A percentile compares a stretch with the other conserved stretches of the same genome.
These are phyloP conservation scores for Drosophila nigromelanica DNA, from an alignment of 1,140 invertebrate genomes.

Conservation along the genomic window DNA sequence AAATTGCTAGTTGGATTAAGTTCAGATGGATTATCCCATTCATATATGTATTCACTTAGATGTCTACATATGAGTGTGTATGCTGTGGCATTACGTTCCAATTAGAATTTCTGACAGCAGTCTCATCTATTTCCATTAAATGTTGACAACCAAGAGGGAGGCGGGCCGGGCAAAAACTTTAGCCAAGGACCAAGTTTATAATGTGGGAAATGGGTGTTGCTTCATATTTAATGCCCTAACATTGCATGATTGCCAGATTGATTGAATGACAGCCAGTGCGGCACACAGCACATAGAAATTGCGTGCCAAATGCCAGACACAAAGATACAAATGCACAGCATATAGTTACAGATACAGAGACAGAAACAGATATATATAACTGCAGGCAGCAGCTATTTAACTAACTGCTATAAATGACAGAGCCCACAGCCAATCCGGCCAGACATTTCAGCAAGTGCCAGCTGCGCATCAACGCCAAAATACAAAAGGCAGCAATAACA, in stretches of 20 bases:
- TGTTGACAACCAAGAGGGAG: conserved; percentile 30
- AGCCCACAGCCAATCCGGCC: conserved; percentile 59
- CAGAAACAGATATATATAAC: conserved; percentile 10
- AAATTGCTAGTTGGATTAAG: conserved; percentile 15
- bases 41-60: not conserved
- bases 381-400: conserved; percentile 53
- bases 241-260: conserved; percentile 73
- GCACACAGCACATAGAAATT: conserved; percentile 47
- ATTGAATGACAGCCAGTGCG: conserved; percentile 66
- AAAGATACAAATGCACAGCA: conserved; percentile 16
- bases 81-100: conserved; percentile 31
- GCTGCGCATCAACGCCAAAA: conserved; percentile 77
- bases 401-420: conserved; percentile 71
- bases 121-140: conserved; percentile 53
- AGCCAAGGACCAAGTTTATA: conserved; percentile 2
- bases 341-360: conserved; percentile 36
- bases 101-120: conserved; percentile 58
- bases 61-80: not conserved
- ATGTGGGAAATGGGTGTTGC: conserved; percentile 25
- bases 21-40: conserved; percentile 5
- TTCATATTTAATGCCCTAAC: conserved; percentile 41
- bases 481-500: conserved; percentile 56
- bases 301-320: conserved; percentile 71
- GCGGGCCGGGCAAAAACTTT: conserved; percentile 8
- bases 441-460: conserved; percentile 79